Evolutionary conservation across 2,113 vertebrate genomes (phyloP), one percentile per base, ranked within the genome.

Genomic region (Larimichthys polyactis): DNA sequence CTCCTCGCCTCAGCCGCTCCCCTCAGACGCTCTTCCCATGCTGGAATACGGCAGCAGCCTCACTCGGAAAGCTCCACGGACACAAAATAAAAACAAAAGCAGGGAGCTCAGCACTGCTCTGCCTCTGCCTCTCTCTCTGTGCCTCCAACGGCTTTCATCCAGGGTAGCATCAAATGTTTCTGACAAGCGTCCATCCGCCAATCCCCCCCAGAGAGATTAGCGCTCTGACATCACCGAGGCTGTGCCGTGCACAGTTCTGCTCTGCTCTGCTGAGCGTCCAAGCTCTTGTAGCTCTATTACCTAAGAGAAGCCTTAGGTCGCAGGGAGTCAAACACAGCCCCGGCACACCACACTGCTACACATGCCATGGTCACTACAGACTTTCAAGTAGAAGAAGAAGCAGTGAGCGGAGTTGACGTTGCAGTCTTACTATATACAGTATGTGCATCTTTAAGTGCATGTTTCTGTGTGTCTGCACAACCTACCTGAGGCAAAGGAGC

Each of bases 161-260:
- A 91, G 83, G 87, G 85, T 44, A 78, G 92, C 93, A 89, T 91
- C 91, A 87, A 92, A 92, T 90, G 89, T 84, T 91, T 88, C 86
- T 89, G 93, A 93, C 91, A 92, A 90, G 92, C 90, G 87, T 90
- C 94, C 95, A 92, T 94, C 93, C 93, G 90, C 87, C 94, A 89
- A 93, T 93, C 95, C 94, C 87, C 87, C 91, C 84, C 83, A 88
- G 94, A 95, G 92, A 91, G 94, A 95, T 96, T 96, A 95, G 94
- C 84, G 95, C 92, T 94, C 94, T 96, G 96, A 95, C 94, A 95
- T 96, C 96, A 96, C 94, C 84, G 94, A 95, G 92, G 95, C 93
- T 90, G 84, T 63, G 80, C 78, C 22, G 78, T 79, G 85, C 85
- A 81, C 84, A 65, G 80, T 86, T 80, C 71, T 79, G 82, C 75